A percentile compares a stretch with the other conserved stretches of the same genome.
Conservation (phyloP, 2,888 invertebrate species). For the Machimus rusticus region DNA sequence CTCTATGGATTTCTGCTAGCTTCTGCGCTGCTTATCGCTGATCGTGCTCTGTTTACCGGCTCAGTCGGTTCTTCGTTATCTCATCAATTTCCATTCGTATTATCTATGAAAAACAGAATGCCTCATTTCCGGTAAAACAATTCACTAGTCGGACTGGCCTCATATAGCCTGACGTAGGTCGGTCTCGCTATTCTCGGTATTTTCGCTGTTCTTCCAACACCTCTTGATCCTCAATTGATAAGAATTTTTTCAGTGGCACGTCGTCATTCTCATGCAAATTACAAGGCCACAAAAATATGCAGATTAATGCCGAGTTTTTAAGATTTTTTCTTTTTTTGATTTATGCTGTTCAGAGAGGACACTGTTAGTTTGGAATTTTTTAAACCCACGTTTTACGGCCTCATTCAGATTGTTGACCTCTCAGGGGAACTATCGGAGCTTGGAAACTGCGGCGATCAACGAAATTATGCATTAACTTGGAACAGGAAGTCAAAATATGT, state of each 20-base stretch:
- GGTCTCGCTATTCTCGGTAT: background rate
- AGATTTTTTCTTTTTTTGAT: background rate
- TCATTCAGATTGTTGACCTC: background rate
- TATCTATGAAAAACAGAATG: constrained; percentile 26
- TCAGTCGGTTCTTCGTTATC: background rate
- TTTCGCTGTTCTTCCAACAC: background rate
- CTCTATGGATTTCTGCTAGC: background rate
- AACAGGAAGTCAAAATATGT: background rate
- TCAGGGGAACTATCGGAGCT: background rate
- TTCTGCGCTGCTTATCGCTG: background rate
- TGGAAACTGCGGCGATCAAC: background rate
- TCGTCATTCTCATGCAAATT: constrained; percentile 21
- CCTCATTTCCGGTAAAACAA: constrained; percentile 15
- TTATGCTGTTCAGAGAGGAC: background rate
- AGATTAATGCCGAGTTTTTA: constrained; percentile 12
- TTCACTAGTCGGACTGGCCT: background rate
- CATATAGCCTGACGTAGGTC: background rate
- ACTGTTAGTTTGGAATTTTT: background rate
- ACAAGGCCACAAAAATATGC: constrained; percentile 19
- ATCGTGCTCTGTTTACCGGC: background rate
- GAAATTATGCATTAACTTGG: background rate
- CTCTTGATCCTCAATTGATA: constrained; percentile 8
- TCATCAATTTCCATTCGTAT: constrained; percentile 7
- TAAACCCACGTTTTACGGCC: background rate
- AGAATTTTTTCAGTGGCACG: constrained; percentile 10